Percentiles rank a stretch among this genome's conserved stretches.
Conservation (phyloP, 2,113 vertebrate species). For the Columbina picui region DNA sequence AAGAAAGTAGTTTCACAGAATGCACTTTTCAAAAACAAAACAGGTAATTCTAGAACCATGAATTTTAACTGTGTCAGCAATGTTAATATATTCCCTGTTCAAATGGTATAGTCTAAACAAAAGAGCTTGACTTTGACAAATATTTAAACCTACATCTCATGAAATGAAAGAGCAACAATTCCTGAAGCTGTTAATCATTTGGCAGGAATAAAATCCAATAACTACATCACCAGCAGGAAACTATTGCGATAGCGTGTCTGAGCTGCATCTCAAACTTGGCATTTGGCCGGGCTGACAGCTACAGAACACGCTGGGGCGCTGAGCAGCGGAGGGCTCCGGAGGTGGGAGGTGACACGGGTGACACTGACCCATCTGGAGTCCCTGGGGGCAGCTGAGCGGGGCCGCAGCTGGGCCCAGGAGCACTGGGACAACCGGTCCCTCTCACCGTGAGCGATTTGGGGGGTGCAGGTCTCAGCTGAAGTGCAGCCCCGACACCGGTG, state of each 20-base stretch:
- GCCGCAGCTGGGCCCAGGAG: neutral
- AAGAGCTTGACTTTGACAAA: neutral
- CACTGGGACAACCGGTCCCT: rapidly evolving
- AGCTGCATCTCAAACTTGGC: constrained; percentile 30
- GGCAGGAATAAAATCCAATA: neutral
- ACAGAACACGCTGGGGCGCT: neutral
- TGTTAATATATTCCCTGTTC: neutral
- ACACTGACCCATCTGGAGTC: neutral
- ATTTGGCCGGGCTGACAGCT: neutral
- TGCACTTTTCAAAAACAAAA: neutral
- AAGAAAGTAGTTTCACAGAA: neutral
- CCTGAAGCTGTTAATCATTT: neutral
- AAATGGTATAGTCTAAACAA: neutral
- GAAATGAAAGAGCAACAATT: neutral
- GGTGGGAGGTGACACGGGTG: neutral
- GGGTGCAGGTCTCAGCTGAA: rapidly evolving
- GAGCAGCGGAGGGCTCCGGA: rapidly evolving
- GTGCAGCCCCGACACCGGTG: rapidly evolving
- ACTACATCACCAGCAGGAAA: neutral
- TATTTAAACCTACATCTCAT: neutral
- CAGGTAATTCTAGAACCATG: neutral
- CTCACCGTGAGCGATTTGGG: rapidly evolving
- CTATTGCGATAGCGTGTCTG: neutral
- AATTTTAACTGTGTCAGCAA: neutral
- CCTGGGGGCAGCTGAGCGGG: neutral